Evolutionary conservation across 2,888 invertebrate species (phyloP).

Genomic region (Mythimna ferrago): DNA sequence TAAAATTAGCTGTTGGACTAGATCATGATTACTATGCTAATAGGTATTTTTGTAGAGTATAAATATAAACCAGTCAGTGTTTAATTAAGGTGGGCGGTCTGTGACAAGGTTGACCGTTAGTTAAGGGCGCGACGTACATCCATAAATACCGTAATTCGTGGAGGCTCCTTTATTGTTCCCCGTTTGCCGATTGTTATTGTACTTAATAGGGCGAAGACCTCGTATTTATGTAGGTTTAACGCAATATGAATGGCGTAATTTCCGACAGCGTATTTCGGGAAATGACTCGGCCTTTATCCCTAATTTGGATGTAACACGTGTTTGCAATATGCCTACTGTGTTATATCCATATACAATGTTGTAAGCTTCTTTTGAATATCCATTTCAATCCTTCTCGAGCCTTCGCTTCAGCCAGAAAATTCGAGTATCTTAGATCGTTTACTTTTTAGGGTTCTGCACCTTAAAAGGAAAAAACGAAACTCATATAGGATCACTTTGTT

Average conservation of each 20-base stretch:
- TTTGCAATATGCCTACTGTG: neutral
- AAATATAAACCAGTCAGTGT: no score
- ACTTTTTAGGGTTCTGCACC: no score
- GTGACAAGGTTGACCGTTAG: neutral
- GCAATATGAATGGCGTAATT: conserved; percentile 29
- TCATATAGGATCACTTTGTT: no score
- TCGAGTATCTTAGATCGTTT: no score
- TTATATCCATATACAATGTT: neutral
- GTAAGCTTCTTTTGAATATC: neutral
- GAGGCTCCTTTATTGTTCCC: conserved; percentile 43
- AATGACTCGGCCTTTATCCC: conserved; percentile 18
- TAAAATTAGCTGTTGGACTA: no score
- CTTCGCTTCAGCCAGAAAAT: no score
- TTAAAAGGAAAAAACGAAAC: no score
- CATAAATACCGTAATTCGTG: conserved; percentile 4
- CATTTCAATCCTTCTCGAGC: no score
- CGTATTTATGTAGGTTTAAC: conserved; percentile 19
- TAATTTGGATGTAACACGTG: conserved; percentile 12
- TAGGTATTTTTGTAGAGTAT: no score
- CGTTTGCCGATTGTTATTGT: conserved; percentile 28
- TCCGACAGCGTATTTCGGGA: conserved; percentile 13
- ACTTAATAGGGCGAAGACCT: conserved; percentile 36
- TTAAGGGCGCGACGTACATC: neutral
- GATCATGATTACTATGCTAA: no score
- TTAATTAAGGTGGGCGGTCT: no score